Conservation (phyloP, 2,888 invertebrate genomes). For the Dynastes hyllus region DNA sequence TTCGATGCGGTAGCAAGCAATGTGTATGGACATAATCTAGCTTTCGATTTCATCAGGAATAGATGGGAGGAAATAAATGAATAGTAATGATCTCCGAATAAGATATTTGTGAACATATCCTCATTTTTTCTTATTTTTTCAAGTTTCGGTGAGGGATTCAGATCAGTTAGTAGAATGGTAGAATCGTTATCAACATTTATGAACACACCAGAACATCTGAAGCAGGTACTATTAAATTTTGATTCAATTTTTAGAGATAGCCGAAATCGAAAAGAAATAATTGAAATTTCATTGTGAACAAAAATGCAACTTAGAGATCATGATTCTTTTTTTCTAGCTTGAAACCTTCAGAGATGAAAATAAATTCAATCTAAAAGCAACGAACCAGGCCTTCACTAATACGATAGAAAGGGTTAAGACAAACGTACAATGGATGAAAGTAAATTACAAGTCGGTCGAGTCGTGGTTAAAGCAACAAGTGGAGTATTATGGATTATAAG, state of each 20-base stretch:
- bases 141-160: constrained; percentile 75
- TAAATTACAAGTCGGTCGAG: constrained; percentile 70
- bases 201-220: constrained; percentile 71
- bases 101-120: neutral
- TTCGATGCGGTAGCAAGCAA: constrained; percentile 76
- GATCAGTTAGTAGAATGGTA: constrained; percentile 73
- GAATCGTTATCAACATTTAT: constrained; percentile 73
- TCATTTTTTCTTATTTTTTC: constrained; percentile 47
- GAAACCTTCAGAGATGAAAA: constrained; percentile 68
- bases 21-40: constrained; percentile 75
- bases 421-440: constrained; percentile 76
- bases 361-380: constrained; percentile 71
- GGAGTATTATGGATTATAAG: constrained; percentile 28
- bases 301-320: no score
- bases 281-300: no score
- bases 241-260: no score
- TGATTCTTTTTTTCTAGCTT: constrained; percentile 64
- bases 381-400: constrained; percentile 72
- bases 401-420: constrained; percentile 73
- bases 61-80: constrained; percentile 71
- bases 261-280: no score
- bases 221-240: constrained; percentile 61
- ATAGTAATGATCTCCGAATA: constrained; percentile 66
- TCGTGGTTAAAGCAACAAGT: constrained; percentile 62
- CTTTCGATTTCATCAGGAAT: constrained; percentile 75